These are phyloP conservation scores for Myiotriccus ornatus DNA, from an alignment of 2,797 vertebrate genomes.

Conservation along the genomic window DNA sequence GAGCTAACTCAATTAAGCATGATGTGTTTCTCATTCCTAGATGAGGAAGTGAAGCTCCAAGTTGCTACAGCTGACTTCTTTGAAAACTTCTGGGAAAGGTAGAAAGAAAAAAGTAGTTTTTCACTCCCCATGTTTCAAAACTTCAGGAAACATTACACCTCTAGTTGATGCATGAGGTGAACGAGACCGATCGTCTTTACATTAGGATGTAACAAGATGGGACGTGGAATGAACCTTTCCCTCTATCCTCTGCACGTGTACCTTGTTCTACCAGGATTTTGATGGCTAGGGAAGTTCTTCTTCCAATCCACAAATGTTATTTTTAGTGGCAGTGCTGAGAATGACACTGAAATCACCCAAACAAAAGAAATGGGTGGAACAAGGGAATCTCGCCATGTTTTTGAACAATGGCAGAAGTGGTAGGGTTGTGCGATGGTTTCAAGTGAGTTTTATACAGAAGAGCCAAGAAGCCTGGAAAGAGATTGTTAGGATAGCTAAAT, in stretches of 20 bases:
- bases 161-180: not conserved
- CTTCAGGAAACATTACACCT: not conserved
- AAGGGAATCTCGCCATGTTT: not conserved
- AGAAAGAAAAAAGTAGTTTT: not conserved
- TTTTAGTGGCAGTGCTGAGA: not conserved
- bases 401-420: not conserved
- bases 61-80: not conserved
- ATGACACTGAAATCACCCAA: not conserved
- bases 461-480: not conserved
- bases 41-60: not conserved
- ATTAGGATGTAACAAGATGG: rapidly evolving
- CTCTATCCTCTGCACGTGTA: not conserved
- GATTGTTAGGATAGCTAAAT: not conserved
- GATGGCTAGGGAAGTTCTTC: not conserved
- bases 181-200: not conserved
- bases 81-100: not conserved
- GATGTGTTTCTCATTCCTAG: not conserved
- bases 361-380: not conserved
- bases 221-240: not conserved
- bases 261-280: not conserved
- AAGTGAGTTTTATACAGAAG: not conserved
- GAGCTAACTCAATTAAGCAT: not conserved
- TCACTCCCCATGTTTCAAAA: not conserved
- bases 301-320: not conserved
- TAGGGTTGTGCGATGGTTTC: not conserved